phyloP scores from a whole-genome alignment of 2,888 invertebrate genomes.

The Drosophila hamatofila region DNA sequence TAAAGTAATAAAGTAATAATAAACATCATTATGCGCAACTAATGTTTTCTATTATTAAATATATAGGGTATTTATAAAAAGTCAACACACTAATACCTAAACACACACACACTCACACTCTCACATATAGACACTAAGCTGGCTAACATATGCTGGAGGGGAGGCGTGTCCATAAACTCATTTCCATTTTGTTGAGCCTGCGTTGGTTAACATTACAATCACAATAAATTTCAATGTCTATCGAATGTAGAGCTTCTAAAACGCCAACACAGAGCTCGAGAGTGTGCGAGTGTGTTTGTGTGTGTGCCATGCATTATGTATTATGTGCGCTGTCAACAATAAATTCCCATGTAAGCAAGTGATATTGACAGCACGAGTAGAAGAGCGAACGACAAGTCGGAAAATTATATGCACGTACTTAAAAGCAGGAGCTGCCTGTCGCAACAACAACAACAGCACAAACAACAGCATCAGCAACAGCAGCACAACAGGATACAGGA shows the following conservation, averaged over 20 bases:
- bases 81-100: neutral
- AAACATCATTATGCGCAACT: neutral
- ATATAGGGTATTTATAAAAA: slow-evolving; percentile 11
- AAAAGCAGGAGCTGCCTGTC: slow-evolving; percentile 56
- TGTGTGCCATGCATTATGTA: slow-evolving; percentile 69
- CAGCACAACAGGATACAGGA: slow-evolving; percentile 11
- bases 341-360: slow-evolving; percentile 79
- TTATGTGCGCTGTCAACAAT: slow-evolving; percentile 78
- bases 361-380: slow-evolving; percentile 74
- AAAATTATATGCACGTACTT: slow-evolving; percentile 79
- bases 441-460: slow-evolving; percentile 2
- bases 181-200: slow-evolving; percentile 59
- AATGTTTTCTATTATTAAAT: neutral
- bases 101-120: neutral
- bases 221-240: slow-evolving; percentile 78
- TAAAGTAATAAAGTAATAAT: too few relatives aligned
- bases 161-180: slow-evolving; percentile 51
- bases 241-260: slow-evolving; percentile 61
- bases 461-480: neutral
- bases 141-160: slow-evolving; percentile 29
- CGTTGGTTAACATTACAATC: slow-evolving; percentile 65
- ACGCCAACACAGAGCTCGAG: slow-evolving; percentile 17
- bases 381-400: slow-evolving; percentile 52
- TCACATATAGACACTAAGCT: slow-evolving; percentile 1
- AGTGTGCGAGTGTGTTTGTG: slow-evolving; percentile 18